Conservation (phyloP, 1,140 invertebrate species). For the Drepana arcuata region DNA sequence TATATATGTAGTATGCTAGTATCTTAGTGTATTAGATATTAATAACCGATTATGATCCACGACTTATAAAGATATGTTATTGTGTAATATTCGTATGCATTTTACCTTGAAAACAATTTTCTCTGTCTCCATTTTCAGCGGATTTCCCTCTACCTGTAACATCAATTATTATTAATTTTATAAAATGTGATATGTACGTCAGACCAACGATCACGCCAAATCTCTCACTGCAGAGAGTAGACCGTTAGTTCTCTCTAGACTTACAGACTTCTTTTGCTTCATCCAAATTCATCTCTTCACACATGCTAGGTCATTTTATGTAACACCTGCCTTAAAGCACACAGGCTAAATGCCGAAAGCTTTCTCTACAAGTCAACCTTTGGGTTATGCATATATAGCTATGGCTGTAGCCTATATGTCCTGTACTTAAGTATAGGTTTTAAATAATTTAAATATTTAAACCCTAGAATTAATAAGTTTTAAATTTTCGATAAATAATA, state of each 20-base stretch:
- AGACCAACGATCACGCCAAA: not conserved
- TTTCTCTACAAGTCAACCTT: too few relatives aligned
- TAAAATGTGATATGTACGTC: not conserved
- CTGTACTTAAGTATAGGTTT: too few relatives aligned
- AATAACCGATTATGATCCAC: not conserved
- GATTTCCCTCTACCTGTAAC: too few relatives aligned
- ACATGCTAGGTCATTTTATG: not conserved
- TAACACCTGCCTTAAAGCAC: too few relatives aligned
- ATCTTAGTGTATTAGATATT: not conserved
- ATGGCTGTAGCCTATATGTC: too few relatives aligned
- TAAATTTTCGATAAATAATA: too few relatives aligned
- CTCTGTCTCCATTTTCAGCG: constrained; percentile 44
- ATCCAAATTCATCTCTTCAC: not conserved
- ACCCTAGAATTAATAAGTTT: too few relatives aligned
- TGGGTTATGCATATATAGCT: too few relatives aligned
- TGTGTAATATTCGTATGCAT: not conserved
- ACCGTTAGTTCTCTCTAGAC: not conserved
- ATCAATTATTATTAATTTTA: not conserved
- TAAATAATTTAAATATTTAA: too few relatives aligned
- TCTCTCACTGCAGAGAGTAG: too few relatives aligned
- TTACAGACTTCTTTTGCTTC: not conserved
- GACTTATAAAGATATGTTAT: not conserved
- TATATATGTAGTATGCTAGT: not conserved
- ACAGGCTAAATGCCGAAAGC: too few relatives aligned
- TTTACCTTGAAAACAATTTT: constrained; percentile 56